Percentiles rank a stretch among this genome's conserved stretches.
phyloP scores from a whole-genome alignment of 2,113 vertebrate species.

The Xyliphius kryptos region DNA sequence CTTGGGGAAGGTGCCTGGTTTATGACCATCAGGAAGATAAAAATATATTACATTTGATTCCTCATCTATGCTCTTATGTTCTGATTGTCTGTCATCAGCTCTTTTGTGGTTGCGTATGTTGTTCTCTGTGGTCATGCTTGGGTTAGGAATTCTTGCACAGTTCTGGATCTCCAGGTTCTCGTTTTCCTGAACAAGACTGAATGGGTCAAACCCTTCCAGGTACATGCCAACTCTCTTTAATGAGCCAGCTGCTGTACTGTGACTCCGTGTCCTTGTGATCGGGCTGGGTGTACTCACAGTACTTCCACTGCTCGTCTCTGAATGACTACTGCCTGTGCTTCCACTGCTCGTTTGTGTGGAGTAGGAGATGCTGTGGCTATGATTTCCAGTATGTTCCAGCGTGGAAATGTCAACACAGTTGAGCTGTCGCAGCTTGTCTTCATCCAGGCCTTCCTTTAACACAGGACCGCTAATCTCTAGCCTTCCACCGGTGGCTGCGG shows the following conservation, averaged over 20 bases:
- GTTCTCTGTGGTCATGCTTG: conserved; percentile 68
- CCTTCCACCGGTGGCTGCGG: conserved; percentile 63
- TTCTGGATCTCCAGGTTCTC: conserved; percentile 40
- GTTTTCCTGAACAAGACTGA: conserved; percentile 68
- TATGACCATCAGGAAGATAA: conserved; percentile 91
- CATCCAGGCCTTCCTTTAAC: conserved; percentile 81
- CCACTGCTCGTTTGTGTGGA: conserved; percentile 92
- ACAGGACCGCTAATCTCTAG: conserved; percentile 92
- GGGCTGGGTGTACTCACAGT: conserved; percentile 92
- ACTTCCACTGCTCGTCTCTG: conserved; percentile 82
- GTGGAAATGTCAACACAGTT: conserved; percentile 91
- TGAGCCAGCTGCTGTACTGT: conserved; percentile 63
- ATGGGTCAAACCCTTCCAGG: conserved; percentile 90
- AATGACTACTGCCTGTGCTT: conserved; percentile 85
- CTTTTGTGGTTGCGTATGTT: conserved; percentile 76
- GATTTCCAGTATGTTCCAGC: conserved; percentile 65
- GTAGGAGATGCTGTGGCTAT: conserved; percentile 80
- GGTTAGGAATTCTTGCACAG: conserved; percentile 45
- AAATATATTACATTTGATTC: conserved; percentile 79
- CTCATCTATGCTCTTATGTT: too few species aligned
- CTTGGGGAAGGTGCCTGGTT: conserved; percentile 95
- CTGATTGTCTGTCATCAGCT: too few species aligned
- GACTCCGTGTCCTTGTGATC: conserved; percentile 83
- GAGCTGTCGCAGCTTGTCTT: conserved; percentile 83
- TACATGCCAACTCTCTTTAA: conserved; percentile 95